Evolutionary conservation across 2,113 vertebrate species (phyloP), one percentile per base, ranked within the genome.

Genomic region (Salminus brasiliensis): DNA sequence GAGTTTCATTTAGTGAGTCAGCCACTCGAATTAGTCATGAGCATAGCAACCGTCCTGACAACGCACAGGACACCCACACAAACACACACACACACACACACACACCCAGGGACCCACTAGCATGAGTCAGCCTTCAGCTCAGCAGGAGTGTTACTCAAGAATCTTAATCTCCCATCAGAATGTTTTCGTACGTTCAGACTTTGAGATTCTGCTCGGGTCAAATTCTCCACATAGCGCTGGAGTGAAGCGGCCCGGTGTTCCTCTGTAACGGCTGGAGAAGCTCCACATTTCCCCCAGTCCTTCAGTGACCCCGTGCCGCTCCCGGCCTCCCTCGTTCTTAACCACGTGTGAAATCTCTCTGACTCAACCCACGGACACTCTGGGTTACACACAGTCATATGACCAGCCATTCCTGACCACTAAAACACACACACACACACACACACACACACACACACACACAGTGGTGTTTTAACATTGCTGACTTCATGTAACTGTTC

Each of bases 21-120:
- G 49, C 2, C n/a, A 13, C 45, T 55, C 21, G 45, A 47, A 53
- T 83, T 72, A 80, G 49, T 83, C 82, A 80, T 62, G 68, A 43
- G 34, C 74, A 72, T 72, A 80, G 82, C 68, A 80, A 80, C 30
- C 23, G 1, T 12, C 47, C 15, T 72, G 60, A 72, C 34, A 67
- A 78, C 72, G 53, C 72, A 62, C 27, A 29, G 43, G 21, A 32
- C 43, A 25, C 32, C 39, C 32, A 72, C 29, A 73, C 34, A 69
- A 52, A 63, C 39, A 49, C 60, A 65, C 75, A 78, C 32, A 70
- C 52, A 49, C 55, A 30, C 30, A 65, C 57, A 30, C 68, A n/a
- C 65, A 67, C 3, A 16, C 16, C n/a, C n/a, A n/a, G n/a, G 25
- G 32, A 43, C 39, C 8, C 34, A 6, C 21, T 30, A 30, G 27